Evolutionary conservation across 2,888 invertebrate species (phyloP).

Genomic region (Dastarcus helophoroides): DNA sequence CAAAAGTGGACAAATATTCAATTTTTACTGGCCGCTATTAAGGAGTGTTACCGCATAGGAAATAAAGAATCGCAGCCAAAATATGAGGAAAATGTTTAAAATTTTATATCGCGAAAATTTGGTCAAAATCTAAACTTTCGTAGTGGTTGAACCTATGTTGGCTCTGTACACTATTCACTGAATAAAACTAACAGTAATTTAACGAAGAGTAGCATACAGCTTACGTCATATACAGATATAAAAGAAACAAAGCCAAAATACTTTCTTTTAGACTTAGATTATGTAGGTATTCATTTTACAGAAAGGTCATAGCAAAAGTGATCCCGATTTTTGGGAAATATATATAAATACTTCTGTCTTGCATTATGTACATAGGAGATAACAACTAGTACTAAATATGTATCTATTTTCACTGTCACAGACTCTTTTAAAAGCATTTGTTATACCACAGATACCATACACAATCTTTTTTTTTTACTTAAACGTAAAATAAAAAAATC

Average conservation of each 20-base stretch:
- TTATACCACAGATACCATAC: neutral
- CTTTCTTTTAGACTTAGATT: constrained; percentile 20
- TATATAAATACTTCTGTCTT: constrained; percentile 29
- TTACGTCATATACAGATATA: constrained; percentile 21
- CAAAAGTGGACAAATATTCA: too few species aligned
- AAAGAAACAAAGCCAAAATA: constrained; percentile 22
- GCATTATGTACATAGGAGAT: constrained; percentile 30
- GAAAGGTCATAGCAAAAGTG: constrained; percentile 30
- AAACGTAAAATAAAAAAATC: too few species aligned
- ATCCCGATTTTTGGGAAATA: constrained; percentile 29
- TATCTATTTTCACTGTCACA: constrained; percentile 25
- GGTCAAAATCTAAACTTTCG: too few species aligned
- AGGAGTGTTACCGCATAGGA: too few species aligned
- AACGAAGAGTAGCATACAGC: constrained; percentile 14
- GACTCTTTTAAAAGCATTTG: constrained; percentile 12
- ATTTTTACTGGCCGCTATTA: too few species aligned
- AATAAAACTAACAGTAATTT: constrained; percentile 1
- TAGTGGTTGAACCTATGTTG: neutral
- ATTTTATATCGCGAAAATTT: too few species aligned
- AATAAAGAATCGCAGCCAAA: too few species aligned
- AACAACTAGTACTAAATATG: constrained; percentile 27
- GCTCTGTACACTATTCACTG: constrained; percentile 11
- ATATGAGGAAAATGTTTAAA: too few species aligned
- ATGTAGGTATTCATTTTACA: constrained; percentile 16
- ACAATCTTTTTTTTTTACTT: too few species aligned